These are phyloP conservation scores for Camelus bactrianus DNA, from an alignment of 2,113 vertebrate genomes.

Conservation along the genomic window DNA sequence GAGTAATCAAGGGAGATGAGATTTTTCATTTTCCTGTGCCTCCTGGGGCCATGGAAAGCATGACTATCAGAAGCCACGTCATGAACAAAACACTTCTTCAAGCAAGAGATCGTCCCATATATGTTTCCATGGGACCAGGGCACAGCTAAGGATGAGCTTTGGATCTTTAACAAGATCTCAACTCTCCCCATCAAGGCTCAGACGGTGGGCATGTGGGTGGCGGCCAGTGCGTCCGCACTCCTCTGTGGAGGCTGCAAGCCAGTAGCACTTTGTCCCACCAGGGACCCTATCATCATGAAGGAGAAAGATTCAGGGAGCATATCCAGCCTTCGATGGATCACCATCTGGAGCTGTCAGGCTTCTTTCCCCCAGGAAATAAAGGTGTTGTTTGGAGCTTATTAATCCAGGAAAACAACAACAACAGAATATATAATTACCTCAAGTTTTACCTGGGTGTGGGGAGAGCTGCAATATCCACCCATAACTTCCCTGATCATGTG, in stretches of 20 bases:
- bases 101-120: not conserved
- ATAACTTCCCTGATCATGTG: constrained; percentile 69
- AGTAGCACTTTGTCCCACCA: not conserved
- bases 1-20: constrained; percentile 74
- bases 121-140: not conserved
- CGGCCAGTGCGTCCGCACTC: not conserved
- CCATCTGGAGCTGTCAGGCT: constrained; percentile 74
- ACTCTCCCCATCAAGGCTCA: not conserved
- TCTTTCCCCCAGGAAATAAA: constrained; percentile 34
- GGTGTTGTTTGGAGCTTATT: constrained; percentile 77
- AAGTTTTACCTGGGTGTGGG: constrained; percentile 63
- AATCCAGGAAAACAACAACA: constrained; percentile 60
- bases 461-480: constrained; percentile 22
- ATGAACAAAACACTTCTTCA: constrained; percentile 23
- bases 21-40: constrained; percentile 73
- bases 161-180: not conserved
- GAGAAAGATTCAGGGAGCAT: not conserved
- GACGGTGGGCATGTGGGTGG: accelerated
- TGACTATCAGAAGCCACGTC: not conserved
- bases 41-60: constrained; percentile 55
- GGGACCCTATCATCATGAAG: not conserved
- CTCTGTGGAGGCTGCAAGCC: not conserved
- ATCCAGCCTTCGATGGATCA: not conserved
- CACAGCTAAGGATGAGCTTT: not conserved
- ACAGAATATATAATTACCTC: constrained; percentile 48